Percentiles rank a stretch among this genome's conserved stretches.
phyloP scores from a whole-genome alignment of 2,797 vertebrate genomes.

The Acestrorhynchus altus region DNA sequence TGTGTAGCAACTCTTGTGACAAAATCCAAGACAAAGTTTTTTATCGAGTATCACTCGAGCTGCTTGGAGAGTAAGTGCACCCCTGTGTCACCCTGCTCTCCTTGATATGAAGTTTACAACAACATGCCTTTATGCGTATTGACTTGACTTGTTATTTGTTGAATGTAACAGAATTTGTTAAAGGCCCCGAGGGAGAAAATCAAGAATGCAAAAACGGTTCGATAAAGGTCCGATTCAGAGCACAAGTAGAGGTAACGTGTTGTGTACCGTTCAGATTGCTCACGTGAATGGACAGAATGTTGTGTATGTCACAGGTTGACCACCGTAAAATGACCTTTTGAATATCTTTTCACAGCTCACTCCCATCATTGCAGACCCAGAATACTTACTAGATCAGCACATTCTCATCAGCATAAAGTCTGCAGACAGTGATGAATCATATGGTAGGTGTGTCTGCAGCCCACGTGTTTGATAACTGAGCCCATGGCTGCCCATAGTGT shows the following conservation, averaged over 20 bases:
- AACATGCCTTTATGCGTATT: not conserved
- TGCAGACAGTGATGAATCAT: conserved; percentile 94
- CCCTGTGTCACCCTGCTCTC: not conserved
- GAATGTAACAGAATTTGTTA: conserved; percentile 84
- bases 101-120: not conserved
- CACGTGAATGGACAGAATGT: not conserved
- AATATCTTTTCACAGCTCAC: conserved; percentile 81
- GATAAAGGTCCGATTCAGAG: conserved; percentile 88
- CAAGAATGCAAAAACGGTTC: conserved; percentile 84
- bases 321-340: not conserved
- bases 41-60: conserved; percentile 95
- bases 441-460: conserved; percentile 78
- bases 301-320: not conserved
- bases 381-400: conserved; percentile 97
- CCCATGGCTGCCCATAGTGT: not conserved
- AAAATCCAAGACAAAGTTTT: conserved; percentile 97
- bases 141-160: not conserved
- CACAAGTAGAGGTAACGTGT: conserved; percentile 88
- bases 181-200: conserved; percentile 93
- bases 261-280: not conserved
- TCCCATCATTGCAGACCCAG: conserved; percentile 97
- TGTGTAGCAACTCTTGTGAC: conserved; percentile 89
- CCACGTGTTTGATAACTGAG: not conserved
- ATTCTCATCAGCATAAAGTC: conserved; percentile 96
- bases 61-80: conserved; percentile 89